Evolutionary conservation across 2,113 vertebrate species (phyloP), one percentile per base, ranked within the genome.

Genomic region (Anoura caudifer): DNA sequence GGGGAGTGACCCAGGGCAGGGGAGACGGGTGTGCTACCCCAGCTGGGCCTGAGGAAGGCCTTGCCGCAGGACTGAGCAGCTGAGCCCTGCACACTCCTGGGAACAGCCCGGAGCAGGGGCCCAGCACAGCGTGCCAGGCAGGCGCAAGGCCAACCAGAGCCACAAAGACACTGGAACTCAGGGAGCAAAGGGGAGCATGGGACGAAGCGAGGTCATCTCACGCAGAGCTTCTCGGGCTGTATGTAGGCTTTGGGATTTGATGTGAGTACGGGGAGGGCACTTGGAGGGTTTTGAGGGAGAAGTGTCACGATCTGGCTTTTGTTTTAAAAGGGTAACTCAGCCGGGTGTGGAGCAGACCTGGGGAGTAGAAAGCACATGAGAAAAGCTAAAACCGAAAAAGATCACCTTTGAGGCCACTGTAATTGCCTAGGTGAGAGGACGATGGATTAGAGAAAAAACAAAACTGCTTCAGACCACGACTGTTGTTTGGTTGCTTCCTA

Each of bases 101-200:
- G 50, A 38, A 26, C 2, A 4, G 90, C 61, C 22, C 7, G n/a
- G 28, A 4, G 28, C 59, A 47, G 7, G 16, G 61, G 24, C 56
- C 41, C 1, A 16, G 43, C 12, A 19, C 17, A 2, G 79, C 2
- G 0, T 8, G 13, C 67, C 56, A 63, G 89, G 82, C 33, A 41
- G 65, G 20, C 38, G 3, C 15, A 43, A 80, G 69, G 70, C 70
- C 70, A 14, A 13, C 31, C 36, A 41, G 26, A 85, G 65, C 6
- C 28, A 38, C 56, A n/a, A 5, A 28, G 41, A 24, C 20, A 14
- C 19, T 8, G 24, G 20, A 65, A n/a, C 24, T 22, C 5, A 84
- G 31, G 0, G 1, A n/a, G 33, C 9, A 10, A 24, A 50, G 50
- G 4, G 56, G 22, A 33, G 15, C 7, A 14, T 14, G 22, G 26